Evolutionary conservation across 2,888 invertebrate genomes (phyloP).

Genomic region (Synanthedon vespiformis): DNA sequence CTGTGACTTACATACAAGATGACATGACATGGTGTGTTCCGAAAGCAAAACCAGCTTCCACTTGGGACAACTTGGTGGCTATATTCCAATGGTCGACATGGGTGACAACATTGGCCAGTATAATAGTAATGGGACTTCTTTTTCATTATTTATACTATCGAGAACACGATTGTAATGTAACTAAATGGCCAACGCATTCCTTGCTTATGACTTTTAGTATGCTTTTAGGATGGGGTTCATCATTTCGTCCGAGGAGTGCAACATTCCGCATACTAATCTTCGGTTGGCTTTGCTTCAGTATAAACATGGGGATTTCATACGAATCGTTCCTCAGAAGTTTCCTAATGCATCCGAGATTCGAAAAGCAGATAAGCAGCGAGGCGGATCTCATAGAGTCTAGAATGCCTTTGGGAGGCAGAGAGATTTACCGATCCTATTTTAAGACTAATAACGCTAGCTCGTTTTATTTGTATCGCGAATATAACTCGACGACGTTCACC

Average conservation of each 20-base stretch:
- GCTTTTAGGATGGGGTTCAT: conserved; percentile 57
- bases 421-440: conserved; percentile 63
- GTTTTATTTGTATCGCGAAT: conserved; percentile 63
- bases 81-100: conserved; percentile 63
- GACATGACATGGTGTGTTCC: conserved; percentile 64
- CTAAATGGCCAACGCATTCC: conserved; percentile 61
- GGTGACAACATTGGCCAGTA: conserved; percentile 42
- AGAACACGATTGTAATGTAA: conserved; percentile 33
- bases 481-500: conserved; percentile 48
- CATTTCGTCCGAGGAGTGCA: conserved; percentile 45
- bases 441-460: conserved; percentile 57
- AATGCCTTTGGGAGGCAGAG: conserved; percentile 57
- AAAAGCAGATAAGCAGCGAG: conserved; percentile 60
- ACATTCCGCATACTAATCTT: conserved; percentile 57
- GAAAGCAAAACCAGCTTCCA: conserved; percentile 46
- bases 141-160: conserved; percentile 49
- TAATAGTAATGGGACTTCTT: conserved; percentile 42
- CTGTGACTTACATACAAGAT: conserved; percentile 59
- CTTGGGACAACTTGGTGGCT: conserved; percentile 59
- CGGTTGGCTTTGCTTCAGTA: conserved; percentile 58
- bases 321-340: conserved; percentile 64
- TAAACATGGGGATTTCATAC: conserved; percentile 63
- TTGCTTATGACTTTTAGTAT: conserved; percentile 57
- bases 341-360: conserved; percentile 64
- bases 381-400: conserved; percentile 51